Base-by-base conservation (phyloP, 1,140 invertebrate species). In the Penaeus indicus region DNA sequence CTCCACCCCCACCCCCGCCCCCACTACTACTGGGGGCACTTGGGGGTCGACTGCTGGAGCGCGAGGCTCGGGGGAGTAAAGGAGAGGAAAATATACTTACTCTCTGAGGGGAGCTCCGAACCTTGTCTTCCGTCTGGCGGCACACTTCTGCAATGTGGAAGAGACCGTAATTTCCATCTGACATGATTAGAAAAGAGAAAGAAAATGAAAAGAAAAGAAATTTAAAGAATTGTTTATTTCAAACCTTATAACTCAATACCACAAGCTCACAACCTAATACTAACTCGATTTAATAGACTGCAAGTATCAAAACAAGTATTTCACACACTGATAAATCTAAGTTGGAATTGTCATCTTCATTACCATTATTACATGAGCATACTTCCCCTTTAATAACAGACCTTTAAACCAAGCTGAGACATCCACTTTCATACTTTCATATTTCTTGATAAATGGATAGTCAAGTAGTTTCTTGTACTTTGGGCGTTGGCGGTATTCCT, bases 391-490 rank as follows among this genome's bases (percentile, higher is more conserved):
- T 62, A 11, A 54, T 16, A 42, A 86, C 72, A 42, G 60, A 91
- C 91, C 91, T 84, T 79, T 84, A 90, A 93, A 96, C 96, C 96
- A 97, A 27, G 94, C 94, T 77, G 96, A 95, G 75, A 98, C 96
- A 92, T 97, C 96, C 47, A 97, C 95, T 77, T 95, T 92, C 85
- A 94, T 94, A 18, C 93, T 93, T 90, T 97, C 96, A 67, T 90
- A 91, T 88, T 95, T 95, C 92, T 95, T 95, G 42, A 99, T 96
- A 93, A 99, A 99, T 42, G 96, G 94, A 92, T 98, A 97, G 91
- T 97, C 95, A 91, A 99, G 94, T 2, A 99, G 94, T 92, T 97
- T 96, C 82, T 95, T 95, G 94, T 99, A 99, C 93, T 99, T 99
- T 84, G 98, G 98, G 90, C 99, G 95, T 90, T 97, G 94, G 92